Evolutionary conservation across 2,888 invertebrate genomes (phyloP).

Genomic region (Masnerella sp.): DNA sequence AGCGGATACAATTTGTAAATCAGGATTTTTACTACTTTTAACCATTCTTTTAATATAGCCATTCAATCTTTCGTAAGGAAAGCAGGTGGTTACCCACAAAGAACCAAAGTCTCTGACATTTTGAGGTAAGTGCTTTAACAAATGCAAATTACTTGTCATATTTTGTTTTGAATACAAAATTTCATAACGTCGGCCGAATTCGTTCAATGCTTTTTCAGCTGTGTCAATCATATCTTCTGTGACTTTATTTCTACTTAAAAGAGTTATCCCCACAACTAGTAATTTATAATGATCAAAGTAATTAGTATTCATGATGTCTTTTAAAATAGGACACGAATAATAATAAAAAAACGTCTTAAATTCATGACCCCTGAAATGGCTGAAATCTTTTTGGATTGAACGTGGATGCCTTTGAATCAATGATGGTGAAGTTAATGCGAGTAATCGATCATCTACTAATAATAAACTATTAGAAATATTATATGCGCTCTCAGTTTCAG

Average conservation of each 20-base stretch:
- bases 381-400: slow-evolving; percentile 30
- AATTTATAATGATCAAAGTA: slow-evolving; percentile 54
- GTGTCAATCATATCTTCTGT: slow-evolving; percentile 25
- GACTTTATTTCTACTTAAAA: slow-evolving; percentile 31
- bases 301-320: slow-evolving; percentile 27
- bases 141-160: slow-evolving; percentile 61
- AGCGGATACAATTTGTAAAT: slow-evolving; percentile 1
- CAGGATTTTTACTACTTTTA: background rate
- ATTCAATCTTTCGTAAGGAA: slow-evolving; percentile 9
- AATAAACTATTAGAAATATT: slow-evolving; percentile 4
- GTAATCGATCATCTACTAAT: slow-evolving; percentile 35
- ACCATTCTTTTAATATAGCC: background rate
- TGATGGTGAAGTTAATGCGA: slow-evolving; percentile 24
- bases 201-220: slow-evolving; percentile 38
- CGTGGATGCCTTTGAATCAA: slow-evolving; percentile 46
- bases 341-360: slow-evolving; percentile 40
- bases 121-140: slow-evolving; percentile 53
- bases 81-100: slow-evolving; percentile 2
- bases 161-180: slow-evolving; percentile 14
- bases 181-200: slow-evolving; percentile 39
- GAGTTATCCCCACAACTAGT: slow-evolving; percentile 42
- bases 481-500: background rate
- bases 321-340: slow-evolving; percentile 45
- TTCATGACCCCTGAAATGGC: slow-evolving; percentile 41
- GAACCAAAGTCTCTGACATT: slow-evolving; percentile 26